Evolutionary conservation across 2,888 invertebrate genomes (phyloP).

Genomic region (Nemapogon koenigi): DNA sequence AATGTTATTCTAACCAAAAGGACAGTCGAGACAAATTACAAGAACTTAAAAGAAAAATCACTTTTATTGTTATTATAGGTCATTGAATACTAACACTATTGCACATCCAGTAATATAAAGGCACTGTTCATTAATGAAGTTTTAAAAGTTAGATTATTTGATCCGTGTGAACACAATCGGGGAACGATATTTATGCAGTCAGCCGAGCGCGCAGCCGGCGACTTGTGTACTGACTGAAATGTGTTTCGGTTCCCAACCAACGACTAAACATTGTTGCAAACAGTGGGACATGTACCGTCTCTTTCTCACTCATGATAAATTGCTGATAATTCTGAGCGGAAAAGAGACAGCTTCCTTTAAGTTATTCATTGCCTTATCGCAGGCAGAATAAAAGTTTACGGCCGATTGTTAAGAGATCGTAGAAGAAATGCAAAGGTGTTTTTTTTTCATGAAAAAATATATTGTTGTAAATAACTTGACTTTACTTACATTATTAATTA

Average conservation of each 20-base stretch:
- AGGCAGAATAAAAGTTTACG: slow-evolving; percentile 52
- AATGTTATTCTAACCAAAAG: slow-evolving; percentile 51
- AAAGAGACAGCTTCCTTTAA: slow-evolving; percentile 37
- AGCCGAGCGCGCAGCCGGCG: slow-evolving; percentile 57
- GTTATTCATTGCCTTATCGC: slow-evolving; percentile 46
- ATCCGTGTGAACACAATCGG: slow-evolving; percentile 49
- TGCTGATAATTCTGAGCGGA: slow-evolving; percentile 20
- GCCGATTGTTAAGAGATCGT: no score
- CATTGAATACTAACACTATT: slow-evolving; percentile 51
- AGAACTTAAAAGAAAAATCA: slow-evolving; percentile 39
- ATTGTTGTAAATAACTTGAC: no score
- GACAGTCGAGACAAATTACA: slow-evolving; percentile 41
- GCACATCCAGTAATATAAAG: slow-evolving; percentile 55
- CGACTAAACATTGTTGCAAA: slow-evolving; percentile 46
- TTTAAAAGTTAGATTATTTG: slow-evolving; percentile 43
- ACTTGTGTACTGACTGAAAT: slow-evolving; percentile 62
- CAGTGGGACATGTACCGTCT: slow-evolving; percentile 50
- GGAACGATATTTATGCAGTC: slow-evolving; percentile 34
- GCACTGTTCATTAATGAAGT: slow-evolving; percentile 44
- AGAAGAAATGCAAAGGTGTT: no score
- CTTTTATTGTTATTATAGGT: slow-evolving; percentile 32
- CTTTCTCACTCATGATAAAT: slow-evolving; percentile 38
- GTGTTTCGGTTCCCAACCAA: slow-evolving; percentile 38
- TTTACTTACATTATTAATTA: no score
- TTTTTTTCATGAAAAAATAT: no score